These are phyloP conservation scores for Ursus arctos DNA, from an alignment of 2,113 vertebrate genomes.

Conservation along the genomic window DNA sequence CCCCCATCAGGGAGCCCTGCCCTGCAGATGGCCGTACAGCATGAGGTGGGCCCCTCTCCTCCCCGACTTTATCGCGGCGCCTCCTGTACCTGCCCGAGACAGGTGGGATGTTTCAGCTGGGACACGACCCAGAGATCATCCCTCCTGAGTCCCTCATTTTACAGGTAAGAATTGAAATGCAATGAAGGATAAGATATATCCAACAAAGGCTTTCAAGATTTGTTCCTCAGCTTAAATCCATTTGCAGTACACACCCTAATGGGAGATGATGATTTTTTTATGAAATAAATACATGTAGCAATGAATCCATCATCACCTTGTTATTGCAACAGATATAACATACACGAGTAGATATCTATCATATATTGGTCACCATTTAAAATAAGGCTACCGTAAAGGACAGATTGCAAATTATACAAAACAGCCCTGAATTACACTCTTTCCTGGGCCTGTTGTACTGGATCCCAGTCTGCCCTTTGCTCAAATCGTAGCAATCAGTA, in stretches of 20 bases:
- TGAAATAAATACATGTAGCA: slow-evolving; percentile 27
- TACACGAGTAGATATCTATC: neutral
- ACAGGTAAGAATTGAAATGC: neutral
- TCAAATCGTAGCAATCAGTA: slow-evolving; percentile 62
- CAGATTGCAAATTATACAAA: slow-evolving; percentile 68
- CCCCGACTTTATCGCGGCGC: rapidly evolving
- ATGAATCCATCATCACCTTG: slow-evolving; percentile 57
- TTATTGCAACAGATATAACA: neutral
- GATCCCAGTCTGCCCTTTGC: slow-evolving; percentile 64
- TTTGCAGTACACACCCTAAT: neutral
- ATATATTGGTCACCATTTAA: neutral
- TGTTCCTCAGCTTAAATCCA: neutral
- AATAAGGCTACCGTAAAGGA: slow-evolving; percentile 47
- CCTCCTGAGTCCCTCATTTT: neutral
- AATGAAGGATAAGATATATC: neutral
- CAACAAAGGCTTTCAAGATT: neutral
- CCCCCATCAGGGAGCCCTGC: neutral
- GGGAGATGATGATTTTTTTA: neutral
- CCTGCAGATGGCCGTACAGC: neutral
- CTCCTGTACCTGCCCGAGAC: neutral
- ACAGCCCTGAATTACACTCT: neutral
- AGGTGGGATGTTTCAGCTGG: neutral
- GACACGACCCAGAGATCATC: neutral
- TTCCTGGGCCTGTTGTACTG: slow-evolving; percentile 24
- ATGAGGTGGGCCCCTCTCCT: neutral